Percentiles rank a stretch among this genome's conserved stretches.
Evolutionary conservation across 2,888 invertebrate species (phyloP).

Genomic region (Drosophila leonis): DNA sequence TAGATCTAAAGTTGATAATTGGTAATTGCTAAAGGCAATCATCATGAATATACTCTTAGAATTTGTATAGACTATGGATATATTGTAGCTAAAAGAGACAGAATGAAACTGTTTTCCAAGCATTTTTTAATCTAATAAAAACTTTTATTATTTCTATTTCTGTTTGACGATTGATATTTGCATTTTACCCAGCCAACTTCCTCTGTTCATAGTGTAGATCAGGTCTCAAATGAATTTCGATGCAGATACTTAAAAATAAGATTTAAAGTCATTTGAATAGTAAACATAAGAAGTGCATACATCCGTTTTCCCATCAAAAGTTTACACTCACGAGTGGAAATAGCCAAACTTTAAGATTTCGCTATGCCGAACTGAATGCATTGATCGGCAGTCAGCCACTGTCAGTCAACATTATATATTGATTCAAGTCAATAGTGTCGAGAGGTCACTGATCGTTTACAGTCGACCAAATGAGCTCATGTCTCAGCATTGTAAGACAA

Average conservation of each 20-base stretch:
- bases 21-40: background rate
- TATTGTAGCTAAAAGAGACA: background rate
- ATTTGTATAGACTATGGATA: no score
- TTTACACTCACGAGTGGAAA: background rate
- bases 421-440: conserved; percentile 7
- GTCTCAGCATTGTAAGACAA: conserved; percentile 51
- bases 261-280: background rate
- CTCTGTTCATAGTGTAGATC: background rate
- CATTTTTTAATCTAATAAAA: background rate
- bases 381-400: background rate
- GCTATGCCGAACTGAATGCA: background rate
- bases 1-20: background rate
- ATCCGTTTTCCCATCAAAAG: background rate
- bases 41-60: no score
- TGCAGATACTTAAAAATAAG: background rate
- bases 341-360: background rate
- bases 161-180: background rate
- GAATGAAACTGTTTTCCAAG: background rate
- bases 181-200: background rate
- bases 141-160: background rate
- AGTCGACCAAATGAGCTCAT: conserved; percentile 52
- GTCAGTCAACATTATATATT: background rate
- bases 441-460: conserved; percentile 60
- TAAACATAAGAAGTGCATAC: background rate
- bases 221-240: background rate